Conservation (phyloP, 2,113 vertebrate genomes). For the Rhea pennata region DNA sequence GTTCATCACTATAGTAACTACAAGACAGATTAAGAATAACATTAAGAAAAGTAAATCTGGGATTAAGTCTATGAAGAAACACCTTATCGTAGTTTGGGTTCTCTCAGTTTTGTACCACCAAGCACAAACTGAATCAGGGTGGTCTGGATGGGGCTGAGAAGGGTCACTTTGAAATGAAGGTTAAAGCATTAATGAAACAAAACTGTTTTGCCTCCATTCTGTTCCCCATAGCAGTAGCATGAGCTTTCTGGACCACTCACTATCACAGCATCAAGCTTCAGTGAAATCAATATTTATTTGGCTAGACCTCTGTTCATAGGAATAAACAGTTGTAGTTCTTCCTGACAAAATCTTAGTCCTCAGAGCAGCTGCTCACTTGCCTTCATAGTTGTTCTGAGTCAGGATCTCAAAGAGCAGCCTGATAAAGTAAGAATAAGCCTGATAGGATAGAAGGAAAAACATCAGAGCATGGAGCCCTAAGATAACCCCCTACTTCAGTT, state of each 20-base stretch:
- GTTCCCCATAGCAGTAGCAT: fast-evolving
- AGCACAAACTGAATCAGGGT: background rate
- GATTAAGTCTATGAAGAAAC: background rate
- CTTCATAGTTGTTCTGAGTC: background rate
- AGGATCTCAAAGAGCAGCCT: background rate
- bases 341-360: background rate
- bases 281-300: background rate
- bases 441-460: background rate
- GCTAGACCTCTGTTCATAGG: background rate
- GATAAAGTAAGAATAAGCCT: background rate
- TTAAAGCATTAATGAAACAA: background rate
- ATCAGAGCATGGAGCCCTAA: background rate
- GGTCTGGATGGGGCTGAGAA: background rate
- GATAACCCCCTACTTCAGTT: background rate
- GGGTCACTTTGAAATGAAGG: background rate
- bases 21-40: constrained; percentile 26
- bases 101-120: background rate
- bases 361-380: background rate
- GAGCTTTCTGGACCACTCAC: background rate
- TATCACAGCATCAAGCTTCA: background rate
- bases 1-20: constrained; percentile 62
- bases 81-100: background rate
- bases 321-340: background rate
- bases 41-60: background rate
- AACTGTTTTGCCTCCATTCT: background rate